Base-by-base conservation (phyloP, 1,140 invertebrate genomes). In the Bombus haemorrhoidalis region DNA sequence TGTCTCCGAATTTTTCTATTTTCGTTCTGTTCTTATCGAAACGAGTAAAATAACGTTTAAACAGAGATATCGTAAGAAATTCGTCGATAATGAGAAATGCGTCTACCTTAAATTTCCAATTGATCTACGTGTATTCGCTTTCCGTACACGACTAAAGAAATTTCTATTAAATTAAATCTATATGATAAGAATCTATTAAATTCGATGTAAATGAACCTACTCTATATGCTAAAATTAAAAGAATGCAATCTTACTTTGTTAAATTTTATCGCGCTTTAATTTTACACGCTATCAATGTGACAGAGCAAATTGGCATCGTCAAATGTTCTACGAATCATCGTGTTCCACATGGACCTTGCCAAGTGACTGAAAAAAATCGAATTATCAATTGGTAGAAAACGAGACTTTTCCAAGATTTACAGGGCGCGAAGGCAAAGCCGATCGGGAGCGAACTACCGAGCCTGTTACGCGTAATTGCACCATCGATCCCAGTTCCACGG, bases 391-490 rank as follows among this genome's bases (percentile, higher is more conserved):
- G 43, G 2, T 37, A 76, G 32, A 34, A 18, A 37, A 76, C 75
- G 57, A 25, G 32, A 6, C 25, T 41, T 37, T 41, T 39, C 12
- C n/a, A 6, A 73, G 53, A 62, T 81, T 62, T 73, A 43, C 69
- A 41, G 6, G 32, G 37, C 39, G 76, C 59, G 25, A 71, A 37
- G 34, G 39, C 43, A 1, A 68, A 43, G n/a, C 28, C 39, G 80
- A 57, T 73, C 53, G 68, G 1, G 68, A 25, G 28, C 39, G 57
- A 83, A 81, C 43, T 53, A n/a, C 13, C 39, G 69, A 37, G n/a
- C 53, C 73, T 41, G 81, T 43, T 43, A 41, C 69, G n/a, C 43
- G 57, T 83, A 83, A 83, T 83, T 83, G 66, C 80, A n/a, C 57
- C 81, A 75, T 83, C 81, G 72, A 76, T 76, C 72, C n/a, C 43